Percentiles rank a stretch among this genome's conserved stretches.
phyloP scores from a whole-genome alignment of 2,113 vertebrate genomes.

The Caretta caretta region DNA sequence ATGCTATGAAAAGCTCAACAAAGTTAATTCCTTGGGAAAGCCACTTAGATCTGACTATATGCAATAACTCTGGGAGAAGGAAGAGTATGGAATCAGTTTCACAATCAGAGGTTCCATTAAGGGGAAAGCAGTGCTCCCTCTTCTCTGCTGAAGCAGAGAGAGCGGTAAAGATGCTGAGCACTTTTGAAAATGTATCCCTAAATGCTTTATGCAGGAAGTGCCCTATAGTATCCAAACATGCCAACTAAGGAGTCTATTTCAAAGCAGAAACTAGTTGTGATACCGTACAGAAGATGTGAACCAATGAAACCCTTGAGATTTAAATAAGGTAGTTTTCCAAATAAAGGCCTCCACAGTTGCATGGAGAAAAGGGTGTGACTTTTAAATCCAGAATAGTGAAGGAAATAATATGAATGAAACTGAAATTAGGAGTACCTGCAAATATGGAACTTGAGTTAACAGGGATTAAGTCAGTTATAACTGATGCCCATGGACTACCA shows the following conservation, averaged over 20 bases:
- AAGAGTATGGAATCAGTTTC: no score
- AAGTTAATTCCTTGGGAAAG: not conserved
- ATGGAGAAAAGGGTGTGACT: not conserved
- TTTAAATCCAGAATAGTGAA: not conserved
- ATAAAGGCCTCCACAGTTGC: not conserved
- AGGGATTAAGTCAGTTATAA: not conserved
- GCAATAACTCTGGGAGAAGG: no score
- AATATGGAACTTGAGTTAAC: not conserved
- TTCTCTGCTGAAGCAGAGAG: no score
- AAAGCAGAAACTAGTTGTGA: not conserved
- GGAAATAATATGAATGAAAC: not conserved
- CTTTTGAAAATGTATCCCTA: not conserved
- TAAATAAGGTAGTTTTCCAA: not conserved
- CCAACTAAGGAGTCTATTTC: not conserved
- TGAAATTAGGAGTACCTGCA: not conserved
- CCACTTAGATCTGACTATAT: not conserved
- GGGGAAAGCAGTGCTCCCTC: no score
- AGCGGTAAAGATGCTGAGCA: not conserved
- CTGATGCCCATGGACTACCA: constrained; percentile 21
- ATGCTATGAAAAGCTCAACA: not conserved
- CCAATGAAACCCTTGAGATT: not conserved
- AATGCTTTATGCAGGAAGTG: not conserved
- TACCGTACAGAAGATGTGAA: not conserved
- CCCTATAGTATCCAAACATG: not conserved
- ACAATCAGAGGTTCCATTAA: no score